Conservation (phyloP, 1,140 invertebrate genomes). For the Melipona quadrifasciata region DNA sequence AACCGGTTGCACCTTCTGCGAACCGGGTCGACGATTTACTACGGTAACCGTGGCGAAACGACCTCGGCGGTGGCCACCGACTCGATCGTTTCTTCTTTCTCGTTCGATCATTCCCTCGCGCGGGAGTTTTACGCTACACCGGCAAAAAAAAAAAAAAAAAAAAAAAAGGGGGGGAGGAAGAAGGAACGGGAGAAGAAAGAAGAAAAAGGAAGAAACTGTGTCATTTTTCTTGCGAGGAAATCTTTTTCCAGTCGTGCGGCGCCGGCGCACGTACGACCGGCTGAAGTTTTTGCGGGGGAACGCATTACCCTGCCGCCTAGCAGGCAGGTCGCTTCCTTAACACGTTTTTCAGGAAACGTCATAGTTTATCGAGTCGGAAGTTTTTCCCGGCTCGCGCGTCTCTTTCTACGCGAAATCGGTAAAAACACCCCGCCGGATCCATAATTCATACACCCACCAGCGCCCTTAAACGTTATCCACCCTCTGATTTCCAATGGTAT, state of each 20-base stretch:
- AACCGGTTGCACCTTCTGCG: not conserved
- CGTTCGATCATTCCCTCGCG: not conserved
- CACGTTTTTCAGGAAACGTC: conserved; percentile 54
- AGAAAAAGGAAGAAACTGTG: not conserved
- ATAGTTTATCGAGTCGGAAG: conserved; percentile 57
- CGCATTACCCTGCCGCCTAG: conserved; percentile 32
- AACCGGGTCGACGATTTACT: conserved; percentile 1
- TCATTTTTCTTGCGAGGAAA: conserved; percentile 12
- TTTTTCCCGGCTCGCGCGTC: conserved; percentile 44
- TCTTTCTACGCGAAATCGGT: conserved; percentile 66
- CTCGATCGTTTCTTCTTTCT: not conserved
- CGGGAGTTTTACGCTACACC: not conserved
- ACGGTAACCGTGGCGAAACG: not conserved
- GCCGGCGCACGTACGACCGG: not conserved
- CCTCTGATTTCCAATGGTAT: conserved; percentile 66
- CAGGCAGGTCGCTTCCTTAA: conserved; percentile 10
- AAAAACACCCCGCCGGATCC: conserved; percentile 67
- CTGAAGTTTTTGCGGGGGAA: conserved; percentile 25
- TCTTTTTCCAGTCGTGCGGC: conserved; percentile 12
- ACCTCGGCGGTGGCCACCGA: not conserved
- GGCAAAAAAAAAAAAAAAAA: too few relatives aligned
- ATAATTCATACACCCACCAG: conserved; percentile 73
- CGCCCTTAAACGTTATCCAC: conserved; percentile 67
- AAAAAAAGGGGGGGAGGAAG: not conserved
- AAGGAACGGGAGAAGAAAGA: not conserved